Evolutionary conservation across 2,888 invertebrate species (phyloP).

Genomic region (Chloroclystis v-ata): DNA sequence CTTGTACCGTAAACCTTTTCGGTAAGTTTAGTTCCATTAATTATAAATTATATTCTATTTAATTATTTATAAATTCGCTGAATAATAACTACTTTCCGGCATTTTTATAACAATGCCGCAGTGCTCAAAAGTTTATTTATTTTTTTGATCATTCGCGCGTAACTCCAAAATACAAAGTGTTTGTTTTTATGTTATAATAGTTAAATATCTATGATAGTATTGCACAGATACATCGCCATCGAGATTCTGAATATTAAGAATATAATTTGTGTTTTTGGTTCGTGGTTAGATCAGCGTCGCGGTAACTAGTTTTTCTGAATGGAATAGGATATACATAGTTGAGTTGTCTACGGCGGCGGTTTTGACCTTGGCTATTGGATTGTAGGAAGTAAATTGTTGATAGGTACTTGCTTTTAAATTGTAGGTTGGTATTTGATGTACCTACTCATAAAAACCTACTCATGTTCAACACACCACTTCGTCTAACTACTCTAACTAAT

Average conservation of each 20-base stretch:
- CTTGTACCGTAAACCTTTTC: conserved; percentile 97
- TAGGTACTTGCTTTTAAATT: conserved; percentile 76
- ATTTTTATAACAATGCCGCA: conserved; percentile 34
- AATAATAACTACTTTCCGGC: neutral
- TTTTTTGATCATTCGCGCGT: conserved; percentile 60
- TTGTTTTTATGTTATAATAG: too few relatives aligned
- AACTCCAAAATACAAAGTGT: conserved; percentile 54
- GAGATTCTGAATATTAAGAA: conserved; percentile 14
- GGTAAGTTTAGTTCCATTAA: conserved; percentile 80
- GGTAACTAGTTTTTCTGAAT: conserved; percentile 63
- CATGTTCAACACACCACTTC: conserved; percentile 2
- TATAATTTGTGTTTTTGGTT: conserved; percentile 26
- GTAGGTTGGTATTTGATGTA: conserved; percentile 76
- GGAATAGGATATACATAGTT: conserved; percentile 53
- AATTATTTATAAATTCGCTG: neutral
- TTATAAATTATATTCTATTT: neutral
- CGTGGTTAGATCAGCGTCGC: conserved; percentile 39
- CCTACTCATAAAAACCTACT: conserved; percentile 67
- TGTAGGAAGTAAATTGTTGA: conserved; percentile 74
- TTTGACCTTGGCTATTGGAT: conserved; percentile 76
- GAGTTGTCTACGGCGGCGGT: conserved; percentile 66
- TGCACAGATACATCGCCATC: neutral
- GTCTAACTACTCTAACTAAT: neutral
- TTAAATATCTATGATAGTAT: too few relatives aligned
- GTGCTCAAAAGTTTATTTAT: conserved; percentile 57